phyloP scores from a whole-genome alignment of 2,797 vertebrate species.

The Heliangelus exortis region DNA sequence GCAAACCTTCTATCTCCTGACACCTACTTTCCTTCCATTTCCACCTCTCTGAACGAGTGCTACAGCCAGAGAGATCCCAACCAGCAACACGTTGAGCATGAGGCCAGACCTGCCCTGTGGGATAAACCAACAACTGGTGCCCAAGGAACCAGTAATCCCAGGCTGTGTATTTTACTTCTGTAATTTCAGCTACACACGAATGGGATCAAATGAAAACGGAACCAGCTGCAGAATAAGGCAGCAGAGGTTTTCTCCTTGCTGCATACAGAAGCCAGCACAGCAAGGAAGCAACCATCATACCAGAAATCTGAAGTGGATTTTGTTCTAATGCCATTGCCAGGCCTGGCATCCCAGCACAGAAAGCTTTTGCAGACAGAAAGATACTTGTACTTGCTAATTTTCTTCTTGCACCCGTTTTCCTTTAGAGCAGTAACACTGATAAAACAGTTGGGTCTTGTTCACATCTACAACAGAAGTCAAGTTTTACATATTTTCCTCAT shows the following conservation, averaged over 20 bases:
- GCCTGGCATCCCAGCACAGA: not conserved
- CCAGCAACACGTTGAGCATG: rapidly evolving
- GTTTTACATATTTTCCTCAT: not conserved
- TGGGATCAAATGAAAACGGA: not conserved
- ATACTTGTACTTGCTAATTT: not conserved
- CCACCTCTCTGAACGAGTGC: rapidly evolving
- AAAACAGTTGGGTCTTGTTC: not conserved
- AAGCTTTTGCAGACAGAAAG: not conserved
- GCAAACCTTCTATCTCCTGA: not conserved
- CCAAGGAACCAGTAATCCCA: not conserved
- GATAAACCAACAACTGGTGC: not conserved
- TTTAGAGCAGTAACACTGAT: not conserved
- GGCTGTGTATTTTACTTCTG: not conserved
- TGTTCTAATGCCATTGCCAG: not conserved
- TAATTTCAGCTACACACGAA: not conserved
- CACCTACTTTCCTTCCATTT: not conserved
- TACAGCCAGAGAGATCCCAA: not conserved
- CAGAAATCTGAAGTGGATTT: not conserved
- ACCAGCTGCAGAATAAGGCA: not conserved
- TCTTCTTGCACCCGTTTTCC: not conserved
- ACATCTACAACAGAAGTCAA: not conserved
- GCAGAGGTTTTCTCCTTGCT: not conserved
- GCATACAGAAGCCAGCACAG: not conserved
- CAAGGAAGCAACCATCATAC: not conserved
- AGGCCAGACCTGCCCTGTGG: rapidly evolving